Conservation (phyloP, 1,140 invertebrate genomes). For the Drosophila simulans region DNA sequence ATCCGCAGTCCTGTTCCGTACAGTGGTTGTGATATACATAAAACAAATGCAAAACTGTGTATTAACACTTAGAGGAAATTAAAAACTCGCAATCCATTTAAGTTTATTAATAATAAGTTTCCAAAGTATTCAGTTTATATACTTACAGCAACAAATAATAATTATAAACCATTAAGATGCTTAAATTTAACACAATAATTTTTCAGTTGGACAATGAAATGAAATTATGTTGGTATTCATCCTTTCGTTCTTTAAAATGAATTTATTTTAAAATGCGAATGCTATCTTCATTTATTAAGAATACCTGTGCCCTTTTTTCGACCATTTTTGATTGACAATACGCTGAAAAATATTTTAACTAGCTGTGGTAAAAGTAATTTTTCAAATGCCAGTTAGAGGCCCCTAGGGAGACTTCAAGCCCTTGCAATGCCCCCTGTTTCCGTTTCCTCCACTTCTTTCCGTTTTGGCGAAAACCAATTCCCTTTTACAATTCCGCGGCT, state of each 20-base stretch:
- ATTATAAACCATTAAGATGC: no score
- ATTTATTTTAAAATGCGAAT: no score
- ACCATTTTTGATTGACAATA: constrained; percentile 18
- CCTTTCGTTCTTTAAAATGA: no score
- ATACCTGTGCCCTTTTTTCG: background rate
- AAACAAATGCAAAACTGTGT: background rate
- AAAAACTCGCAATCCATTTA: no score
- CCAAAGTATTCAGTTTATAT: no score
- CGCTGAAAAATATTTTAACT: constrained; percentile 19
- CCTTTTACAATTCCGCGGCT: constrained; percentile 11
- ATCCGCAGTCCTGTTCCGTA: background rate
- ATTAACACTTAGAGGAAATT: no score
- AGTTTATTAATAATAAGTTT: no score
- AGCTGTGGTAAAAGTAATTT: constrained; percentile 26
- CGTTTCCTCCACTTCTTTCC: constrained; percentile 4
- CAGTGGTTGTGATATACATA: constrained; percentile 1
- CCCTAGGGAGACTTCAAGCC: constrained; percentile 16
- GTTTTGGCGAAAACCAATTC: constrained; percentile 21
- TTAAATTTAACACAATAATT: no score
- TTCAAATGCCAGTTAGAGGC: constrained; percentile 20
- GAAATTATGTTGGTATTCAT: no score
- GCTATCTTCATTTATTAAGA: background rate
- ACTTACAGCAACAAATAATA: no score
- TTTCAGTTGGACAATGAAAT: no score
- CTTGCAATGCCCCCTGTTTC: background rate